Conservation (phyloP, 2,888 invertebrate species). For the Herminia tarsipennalis region DNA sequence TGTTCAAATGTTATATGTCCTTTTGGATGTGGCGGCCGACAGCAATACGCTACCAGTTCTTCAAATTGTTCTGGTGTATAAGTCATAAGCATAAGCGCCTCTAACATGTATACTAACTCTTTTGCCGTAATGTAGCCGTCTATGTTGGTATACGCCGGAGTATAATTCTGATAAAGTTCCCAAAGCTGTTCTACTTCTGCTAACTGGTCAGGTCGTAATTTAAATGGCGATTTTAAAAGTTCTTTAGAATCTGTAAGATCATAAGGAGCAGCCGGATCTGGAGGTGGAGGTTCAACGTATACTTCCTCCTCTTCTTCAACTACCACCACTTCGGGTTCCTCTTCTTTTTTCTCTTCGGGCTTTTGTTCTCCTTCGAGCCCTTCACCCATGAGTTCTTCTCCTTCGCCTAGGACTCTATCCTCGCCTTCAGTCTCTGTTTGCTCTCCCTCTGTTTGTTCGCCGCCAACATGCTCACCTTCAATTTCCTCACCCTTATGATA, state of each 20-base stretch:
- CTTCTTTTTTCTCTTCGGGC: conserved; percentile 38
- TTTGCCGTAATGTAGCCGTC: conserved; percentile 71
- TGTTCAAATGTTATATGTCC: conserved; percentile 73
- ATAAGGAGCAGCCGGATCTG: conserved; percentile 75
- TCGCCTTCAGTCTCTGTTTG: conserved; percentile 26
- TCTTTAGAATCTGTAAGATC: conserved; percentile 71
- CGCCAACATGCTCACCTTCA: conserved; percentile 18
- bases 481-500: conserved; percentile 31
- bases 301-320: conserved; percentile 63
- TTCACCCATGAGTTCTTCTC: conserved; percentile 43
- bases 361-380: conserved; percentile 44
- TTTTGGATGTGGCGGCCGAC: conserved; percentile 68
- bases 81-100: conserved; percentile 68
- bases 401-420: conserved; percentile 44
- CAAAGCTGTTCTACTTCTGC: conserved; percentile 76
- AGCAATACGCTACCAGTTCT: conserved; percentile 69
- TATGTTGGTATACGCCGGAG: conserved; percentile 73
- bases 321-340: conserved; percentile 44
- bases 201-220: conserved; percentile 70
- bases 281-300: conserved; percentile 66
- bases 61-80: conserved; percentile 72
- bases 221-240: conserved; percentile 65
- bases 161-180: conserved; percentile 73
- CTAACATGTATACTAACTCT: conserved; percentile 74
- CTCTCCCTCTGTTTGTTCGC: conserved; percentile 6